Percentiles rank a stretch among this genome's conserved stretches.
Evolutionary conservation across 2,888 invertebrate genomes (phyloP).

Genomic region (Lasioglossum zephyrum): DNA sequence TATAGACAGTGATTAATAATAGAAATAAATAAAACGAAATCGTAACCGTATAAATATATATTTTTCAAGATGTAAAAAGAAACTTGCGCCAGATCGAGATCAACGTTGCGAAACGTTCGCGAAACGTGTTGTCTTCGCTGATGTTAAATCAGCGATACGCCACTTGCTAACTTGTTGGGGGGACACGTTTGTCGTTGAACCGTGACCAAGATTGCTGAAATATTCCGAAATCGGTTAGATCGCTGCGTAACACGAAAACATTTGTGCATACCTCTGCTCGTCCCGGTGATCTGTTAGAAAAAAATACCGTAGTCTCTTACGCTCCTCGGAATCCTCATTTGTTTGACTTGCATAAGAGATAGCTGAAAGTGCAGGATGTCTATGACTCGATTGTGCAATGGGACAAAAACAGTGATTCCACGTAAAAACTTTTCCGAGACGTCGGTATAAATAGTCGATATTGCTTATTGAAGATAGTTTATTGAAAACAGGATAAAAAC

Average conservation of each 20-base stretch:
- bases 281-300: not conserved
- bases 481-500: not conserved
- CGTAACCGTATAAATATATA: not conserved
- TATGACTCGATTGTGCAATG: not conserved
- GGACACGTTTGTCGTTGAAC: conserved; percentile 26
- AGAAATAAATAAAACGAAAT: not conserved
- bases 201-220: conserved; percentile 32
- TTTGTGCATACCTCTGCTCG: not conserved
- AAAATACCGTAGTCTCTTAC: not conserved
- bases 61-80: not conserved
- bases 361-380: not conserved
- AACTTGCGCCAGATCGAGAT: not conserved
- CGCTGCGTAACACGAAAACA: not conserved
- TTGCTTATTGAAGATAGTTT: not conserved
- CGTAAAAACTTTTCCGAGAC: not conserved
- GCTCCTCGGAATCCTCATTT: not conserved
- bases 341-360: conserved; percentile 4
- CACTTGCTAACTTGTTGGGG: conserved; percentile 14
- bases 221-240: not conserved
- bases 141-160: not conserved
- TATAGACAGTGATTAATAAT: not conserved
- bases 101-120: not conserved
- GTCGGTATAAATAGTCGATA: not conserved
- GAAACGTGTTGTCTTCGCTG: conserved; percentile 31
- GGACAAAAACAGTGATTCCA: not conserved